Conservation (phyloP, 2,797 vertebrate species). For the Mionectes olivaceus region DNA sequence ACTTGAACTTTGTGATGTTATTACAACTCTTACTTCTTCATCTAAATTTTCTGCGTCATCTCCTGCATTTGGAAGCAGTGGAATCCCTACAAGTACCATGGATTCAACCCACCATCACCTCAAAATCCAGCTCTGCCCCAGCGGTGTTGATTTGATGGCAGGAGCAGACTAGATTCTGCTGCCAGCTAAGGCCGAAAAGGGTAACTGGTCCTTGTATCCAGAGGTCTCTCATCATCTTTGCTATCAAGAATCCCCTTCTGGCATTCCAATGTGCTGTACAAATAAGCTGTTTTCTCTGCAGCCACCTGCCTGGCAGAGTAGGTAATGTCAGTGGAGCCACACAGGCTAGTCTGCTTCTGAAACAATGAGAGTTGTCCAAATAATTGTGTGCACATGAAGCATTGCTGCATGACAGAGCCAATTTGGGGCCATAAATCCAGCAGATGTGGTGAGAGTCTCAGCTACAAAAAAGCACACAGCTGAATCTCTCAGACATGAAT, state of each 20-base stretch:
- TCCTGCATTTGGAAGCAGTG: not conserved
- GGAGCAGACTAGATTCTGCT: not conserved
- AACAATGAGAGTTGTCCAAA: slow-evolving; percentile 37
- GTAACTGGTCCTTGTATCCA: not conserved
- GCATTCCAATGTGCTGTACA: not conserved
- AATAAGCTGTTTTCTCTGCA: slow-evolving; percentile 64
- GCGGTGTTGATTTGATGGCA: fast-evolving
- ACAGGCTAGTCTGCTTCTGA: slow-evolving; percentile 12
- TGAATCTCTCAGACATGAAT: not conserved
- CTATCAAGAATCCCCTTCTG: slow-evolving; percentile 1
- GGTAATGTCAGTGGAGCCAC: slow-evolving; percentile 32
- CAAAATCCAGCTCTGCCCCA: not conserved
- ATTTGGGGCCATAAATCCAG: slow-evolving; percentile 14
- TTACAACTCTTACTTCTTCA: not conserved
- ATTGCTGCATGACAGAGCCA: not conserved
- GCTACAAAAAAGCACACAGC: not conserved
- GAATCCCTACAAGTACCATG: not conserved
- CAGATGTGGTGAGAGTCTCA: not conserved
- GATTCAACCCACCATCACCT: not conserved
- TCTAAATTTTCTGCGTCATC: not conserved
- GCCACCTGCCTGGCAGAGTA: slow-evolving; percentile 62
- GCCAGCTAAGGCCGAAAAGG: not conserved
- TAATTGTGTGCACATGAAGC: not conserved
- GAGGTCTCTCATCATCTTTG: not conserved
- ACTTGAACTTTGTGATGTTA: not conserved